A percentile compares a stretch with the other conserved stretches of the same genome.
These are phyloP conservation scores for Callosobruchus maculatus DNA, from an alignment of 2,888 invertebrate species.

Conservation along the genomic window DNA sequence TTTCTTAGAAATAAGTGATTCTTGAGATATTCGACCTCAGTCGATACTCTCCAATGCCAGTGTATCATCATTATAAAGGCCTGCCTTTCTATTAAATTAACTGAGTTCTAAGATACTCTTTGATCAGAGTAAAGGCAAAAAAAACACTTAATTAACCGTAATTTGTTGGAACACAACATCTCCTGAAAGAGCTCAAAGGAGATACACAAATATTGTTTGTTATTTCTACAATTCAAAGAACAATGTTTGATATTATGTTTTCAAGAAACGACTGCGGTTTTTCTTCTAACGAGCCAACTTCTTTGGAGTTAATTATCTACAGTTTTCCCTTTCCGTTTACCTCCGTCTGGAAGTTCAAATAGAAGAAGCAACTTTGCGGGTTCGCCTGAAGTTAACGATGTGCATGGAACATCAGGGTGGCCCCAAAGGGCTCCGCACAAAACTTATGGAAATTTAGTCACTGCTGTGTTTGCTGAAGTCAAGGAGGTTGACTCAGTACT, in stretches of 20 bases:
- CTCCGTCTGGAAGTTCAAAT: neutral
- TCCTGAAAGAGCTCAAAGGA: neutral
- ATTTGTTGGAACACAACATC: neutral
- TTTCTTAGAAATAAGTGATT: too few relatives aligned
- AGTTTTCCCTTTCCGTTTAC: neutral
- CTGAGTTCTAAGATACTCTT: too few relatives aligned
- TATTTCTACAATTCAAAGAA: neutral
- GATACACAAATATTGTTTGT: neutral
- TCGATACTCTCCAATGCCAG: too few relatives aligned
- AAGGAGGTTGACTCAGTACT: too few relatives aligned
- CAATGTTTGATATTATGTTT: neutral
- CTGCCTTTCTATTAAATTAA: too few relatives aligned
- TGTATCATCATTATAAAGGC: too few relatives aligned
- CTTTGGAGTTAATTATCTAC: neutral
- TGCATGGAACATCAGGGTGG: neutral
- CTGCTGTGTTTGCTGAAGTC: too few relatives aligned
- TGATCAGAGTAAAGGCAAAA: too few relatives aligned
- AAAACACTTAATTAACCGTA: too few relatives aligned
- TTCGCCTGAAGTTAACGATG: neutral
- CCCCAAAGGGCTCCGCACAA: too few relatives aligned
- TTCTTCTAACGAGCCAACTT: neutral
- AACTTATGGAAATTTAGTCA: too few relatives aligned
- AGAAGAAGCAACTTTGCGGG: neutral
- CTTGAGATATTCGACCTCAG: too few relatives aligned
- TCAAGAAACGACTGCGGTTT: neutral